These are phyloP conservation scores for Phodopus roborovskii DNA, from an alignment of 2,113 vertebrate genomes.

Conservation along the genomic window DNA sequence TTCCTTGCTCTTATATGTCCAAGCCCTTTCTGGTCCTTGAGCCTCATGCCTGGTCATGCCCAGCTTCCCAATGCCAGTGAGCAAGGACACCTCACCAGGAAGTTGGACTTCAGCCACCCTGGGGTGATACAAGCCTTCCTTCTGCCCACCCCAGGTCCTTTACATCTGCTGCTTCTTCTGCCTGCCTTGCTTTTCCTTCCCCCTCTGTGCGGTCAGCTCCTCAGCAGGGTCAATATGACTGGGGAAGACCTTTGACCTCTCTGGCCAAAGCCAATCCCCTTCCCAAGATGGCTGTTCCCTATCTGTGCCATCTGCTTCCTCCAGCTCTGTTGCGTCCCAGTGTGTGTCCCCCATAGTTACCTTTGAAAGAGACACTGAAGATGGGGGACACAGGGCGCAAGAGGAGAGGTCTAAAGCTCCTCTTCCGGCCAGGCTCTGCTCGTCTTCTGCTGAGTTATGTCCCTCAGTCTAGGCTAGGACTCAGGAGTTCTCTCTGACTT, in stretches of 20 bases:
- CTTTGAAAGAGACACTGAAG: background rate
- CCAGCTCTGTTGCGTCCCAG: background rate
- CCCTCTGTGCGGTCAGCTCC: background rate
- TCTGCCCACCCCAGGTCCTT: conserved; percentile 34
- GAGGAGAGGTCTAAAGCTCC: background rate
- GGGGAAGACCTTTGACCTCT: background rate
- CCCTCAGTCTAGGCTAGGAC: background rate
- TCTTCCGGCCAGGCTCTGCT: background rate
- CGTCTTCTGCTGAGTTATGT: no score
- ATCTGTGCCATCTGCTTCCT: background rate
- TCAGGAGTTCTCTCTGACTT: background rate
- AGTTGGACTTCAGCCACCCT: background rate
- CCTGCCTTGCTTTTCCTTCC: background rate
- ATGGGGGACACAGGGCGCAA: background rate
- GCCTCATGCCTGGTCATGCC: background rate
- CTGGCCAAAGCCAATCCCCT: background rate
- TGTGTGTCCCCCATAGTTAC: background rate
- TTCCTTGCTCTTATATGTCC: background rate
- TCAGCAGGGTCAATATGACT: background rate
- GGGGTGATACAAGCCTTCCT: background rate
- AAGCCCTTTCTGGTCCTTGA: conserved; percentile 32
- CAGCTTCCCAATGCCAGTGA: background rate
- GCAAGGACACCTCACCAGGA: background rate
- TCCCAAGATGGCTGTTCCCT: background rate
- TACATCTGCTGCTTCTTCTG: background rate